A percentile compares a stretch with the other conserved stretches of the same genome.
These are phyloP conservation scores for Sisor rabdophorus DNA, from an alignment of 2,113 vertebrate species.

Conservation along the genomic window DNA sequence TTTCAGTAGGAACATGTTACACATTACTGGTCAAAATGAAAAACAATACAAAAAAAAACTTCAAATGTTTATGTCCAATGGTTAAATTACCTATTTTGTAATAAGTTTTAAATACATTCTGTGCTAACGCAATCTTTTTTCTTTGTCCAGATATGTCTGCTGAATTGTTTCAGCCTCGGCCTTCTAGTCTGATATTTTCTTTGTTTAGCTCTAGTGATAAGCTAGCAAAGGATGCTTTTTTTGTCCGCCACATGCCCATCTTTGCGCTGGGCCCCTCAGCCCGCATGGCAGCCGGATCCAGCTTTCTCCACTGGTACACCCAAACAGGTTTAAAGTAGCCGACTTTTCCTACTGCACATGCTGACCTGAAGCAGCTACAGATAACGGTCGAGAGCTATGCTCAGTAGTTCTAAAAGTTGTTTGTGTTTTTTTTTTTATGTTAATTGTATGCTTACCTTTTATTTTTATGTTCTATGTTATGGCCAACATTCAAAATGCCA, in stretches of 20 bases:
- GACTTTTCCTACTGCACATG: neutral
- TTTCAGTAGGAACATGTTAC: neutral
- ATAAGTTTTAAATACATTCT: neutral
- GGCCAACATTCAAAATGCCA: neutral
- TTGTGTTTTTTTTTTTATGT: slow-evolving; percentile 15
- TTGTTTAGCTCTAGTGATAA: slow-evolving; percentile 56
- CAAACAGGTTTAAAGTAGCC: neutral
- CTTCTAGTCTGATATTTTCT: slow-evolving; percentile 24
- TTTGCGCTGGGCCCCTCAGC: slow-evolving; percentile 43
- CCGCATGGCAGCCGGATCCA: slow-evolving; percentile 40
- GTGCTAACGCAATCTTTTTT: neutral
- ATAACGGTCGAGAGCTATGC: neutral
- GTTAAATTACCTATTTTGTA: neutral
- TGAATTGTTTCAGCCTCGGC: neutral
- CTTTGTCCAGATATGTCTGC: slow-evolving; percentile 40
- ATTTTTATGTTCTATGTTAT: neutral
- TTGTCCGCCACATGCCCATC: neutral
- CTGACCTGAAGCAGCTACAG: neutral
- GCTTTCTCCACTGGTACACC: slow-evolving; percentile 33
- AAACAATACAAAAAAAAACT: neutral
- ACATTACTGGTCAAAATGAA: neutral
- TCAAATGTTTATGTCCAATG: neutral
- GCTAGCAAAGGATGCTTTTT: slow-evolving; percentile 2
- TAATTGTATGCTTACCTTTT: slow-evolving; percentile 1
- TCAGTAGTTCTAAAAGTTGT: neutral